phyloP scores from a whole-genome alignment of 2,888 invertebrate genomes.

The Diaperis boleti region DNA sequence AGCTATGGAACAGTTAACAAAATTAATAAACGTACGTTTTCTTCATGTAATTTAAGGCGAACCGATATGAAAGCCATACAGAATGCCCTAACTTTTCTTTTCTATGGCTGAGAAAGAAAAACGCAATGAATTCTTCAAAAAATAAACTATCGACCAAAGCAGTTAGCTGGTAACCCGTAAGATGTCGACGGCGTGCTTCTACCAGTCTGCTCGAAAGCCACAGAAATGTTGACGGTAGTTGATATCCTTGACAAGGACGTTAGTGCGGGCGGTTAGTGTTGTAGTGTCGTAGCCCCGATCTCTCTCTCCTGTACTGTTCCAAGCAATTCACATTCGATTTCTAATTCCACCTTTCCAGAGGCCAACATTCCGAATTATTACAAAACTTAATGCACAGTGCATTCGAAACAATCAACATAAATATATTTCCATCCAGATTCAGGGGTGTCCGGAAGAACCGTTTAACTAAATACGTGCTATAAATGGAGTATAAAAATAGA shows the following conservation, averaged over 20 bases:
- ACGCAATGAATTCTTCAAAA: neutral
- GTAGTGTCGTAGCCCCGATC: conserved; percentile 24
- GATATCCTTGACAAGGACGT: conserved; percentile 63
- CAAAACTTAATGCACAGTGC: conserved; percentile 44
- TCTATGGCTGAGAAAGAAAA: neutral
- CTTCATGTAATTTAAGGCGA: too few relatives aligned
- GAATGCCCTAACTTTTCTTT: neutral
- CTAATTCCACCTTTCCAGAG: conserved; percentile 51
- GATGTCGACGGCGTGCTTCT: conserved; percentile 17
- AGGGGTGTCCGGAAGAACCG: too few relatives aligned
- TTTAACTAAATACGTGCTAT: too few relatives aligned
- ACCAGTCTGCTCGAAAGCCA: conserved; percentile 7
- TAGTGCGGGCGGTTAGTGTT: conserved; percentile 56
- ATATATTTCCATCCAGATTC: too few relatives aligned
- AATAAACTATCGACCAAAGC: neutral
- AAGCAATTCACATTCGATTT: conserved; percentile 54
- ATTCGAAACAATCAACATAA: conserved; percentile 45
- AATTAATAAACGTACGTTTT: too few relatives aligned
- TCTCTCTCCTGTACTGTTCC: conserved; percentile 44
- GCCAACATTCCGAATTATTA: conserved; percentile 53
- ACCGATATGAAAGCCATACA: too few relatives aligned
- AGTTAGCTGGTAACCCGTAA: conserved; percentile 6
- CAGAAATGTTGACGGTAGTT: conserved; percentile 50
- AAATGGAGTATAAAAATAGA: too few relatives aligned
- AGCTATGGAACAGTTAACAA: too few relatives aligned